Evolutionary conservation across 2,888 invertebrate genomes (phyloP).

Genomic region (Chloromyia formosa): DNA sequence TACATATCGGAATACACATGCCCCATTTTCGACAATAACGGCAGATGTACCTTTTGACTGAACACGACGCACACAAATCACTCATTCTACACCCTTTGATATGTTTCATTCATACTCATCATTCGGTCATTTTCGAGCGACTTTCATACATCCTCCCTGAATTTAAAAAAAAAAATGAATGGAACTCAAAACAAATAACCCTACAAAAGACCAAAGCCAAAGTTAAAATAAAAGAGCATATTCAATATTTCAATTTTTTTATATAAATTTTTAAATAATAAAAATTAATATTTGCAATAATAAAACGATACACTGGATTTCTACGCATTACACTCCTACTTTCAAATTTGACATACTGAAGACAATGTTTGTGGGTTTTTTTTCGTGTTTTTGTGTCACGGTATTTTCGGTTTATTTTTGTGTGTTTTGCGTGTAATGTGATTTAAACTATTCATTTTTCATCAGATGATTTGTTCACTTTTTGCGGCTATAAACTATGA

Average conservation of each 20-base stretch:
- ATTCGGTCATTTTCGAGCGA: too few relatives aligned
- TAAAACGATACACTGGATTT: slow-evolving; percentile 38
- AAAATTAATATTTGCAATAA: slow-evolving; percentile 38
- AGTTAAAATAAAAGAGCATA: slow-evolving; percentile 25
- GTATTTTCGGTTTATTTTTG: background rate
- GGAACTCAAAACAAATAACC: too few relatives aligned
- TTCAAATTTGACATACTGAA: background rate
- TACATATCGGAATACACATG: too few relatives aligned
- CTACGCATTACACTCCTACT: slow-evolving; percentile 25
- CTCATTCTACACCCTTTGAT: too few relatives aligned
- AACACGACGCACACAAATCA: too few relatives aligned
- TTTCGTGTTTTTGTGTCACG: slow-evolving; percentile 4
- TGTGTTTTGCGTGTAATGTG: slow-evolving; percentile 4
- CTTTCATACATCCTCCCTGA: too few relatives aligned
- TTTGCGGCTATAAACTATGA: background rate
- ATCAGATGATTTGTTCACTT: background rate
- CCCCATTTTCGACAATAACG: too few relatives aligned
- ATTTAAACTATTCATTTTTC: background rate
- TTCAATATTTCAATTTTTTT: slow-evolving; percentile 30
- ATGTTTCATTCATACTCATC: too few relatives aligned
- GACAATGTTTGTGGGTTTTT: too few relatives aligned
- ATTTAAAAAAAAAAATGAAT: too few relatives aligned
- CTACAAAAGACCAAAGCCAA: too few relatives aligned
- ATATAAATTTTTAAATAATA: slow-evolving; percentile 42
- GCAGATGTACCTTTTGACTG: too few relatives aligned